Conservation (phyloP, 2,113 vertebrate species). For the Bos taurus region DNA sequence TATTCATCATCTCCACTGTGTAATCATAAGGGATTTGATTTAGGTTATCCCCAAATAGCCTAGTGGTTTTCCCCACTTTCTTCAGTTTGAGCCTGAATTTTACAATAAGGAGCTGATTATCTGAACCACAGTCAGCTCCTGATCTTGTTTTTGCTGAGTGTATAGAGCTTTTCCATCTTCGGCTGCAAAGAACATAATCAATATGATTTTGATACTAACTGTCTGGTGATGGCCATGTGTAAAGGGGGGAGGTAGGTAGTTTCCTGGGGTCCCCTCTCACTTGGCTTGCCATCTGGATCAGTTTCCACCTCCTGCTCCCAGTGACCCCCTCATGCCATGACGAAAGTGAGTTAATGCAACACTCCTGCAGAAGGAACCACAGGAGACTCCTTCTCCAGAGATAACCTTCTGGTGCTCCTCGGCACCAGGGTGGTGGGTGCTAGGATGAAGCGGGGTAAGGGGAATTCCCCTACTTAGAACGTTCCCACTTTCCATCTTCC, state of each 20-base stretch:
- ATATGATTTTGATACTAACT: neutral
- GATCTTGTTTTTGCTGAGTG: neutral
- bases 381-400: neutral
- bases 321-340: neutral
- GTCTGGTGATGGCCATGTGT: neutral
- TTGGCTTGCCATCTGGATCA: neutral
- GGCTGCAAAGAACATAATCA: neutral
- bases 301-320: neutral
- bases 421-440: neutral
- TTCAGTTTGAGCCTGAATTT: neutral
- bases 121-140: neutral
- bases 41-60: neutral
- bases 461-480: too few species aligned
- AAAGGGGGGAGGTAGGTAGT: neutral
- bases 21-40: neutral
- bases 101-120: neutral
- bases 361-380: neutral
- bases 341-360: neutral
- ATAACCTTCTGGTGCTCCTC: neutral
- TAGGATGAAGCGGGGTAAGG: neutral
- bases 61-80: neutral
- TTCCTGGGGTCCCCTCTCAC: neutral
- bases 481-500: neutral
- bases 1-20: neutral
- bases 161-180: neutral